Conservation (phyloP, 2,113 vertebrate genomes). For the Microcebus murinus region DNA sequence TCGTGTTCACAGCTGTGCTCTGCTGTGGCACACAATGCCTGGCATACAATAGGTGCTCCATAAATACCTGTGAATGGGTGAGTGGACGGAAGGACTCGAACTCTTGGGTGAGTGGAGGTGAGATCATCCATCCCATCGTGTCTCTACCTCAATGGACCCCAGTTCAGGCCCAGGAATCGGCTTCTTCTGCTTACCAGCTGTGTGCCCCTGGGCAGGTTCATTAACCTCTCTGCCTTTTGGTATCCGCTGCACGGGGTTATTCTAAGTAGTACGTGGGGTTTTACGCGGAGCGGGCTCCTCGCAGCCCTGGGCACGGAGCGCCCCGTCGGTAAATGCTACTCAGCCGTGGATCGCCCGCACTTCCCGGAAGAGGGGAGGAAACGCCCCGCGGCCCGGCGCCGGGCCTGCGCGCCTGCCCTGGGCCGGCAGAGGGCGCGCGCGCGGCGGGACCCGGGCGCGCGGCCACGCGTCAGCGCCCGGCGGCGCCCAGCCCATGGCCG, state of each 20-base stretch:
- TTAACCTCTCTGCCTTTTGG: not conserved
- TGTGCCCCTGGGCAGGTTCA: not conserved
- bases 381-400: not conserved
- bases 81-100: not conserved
- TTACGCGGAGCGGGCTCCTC: not conserved
- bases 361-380: not conserved
- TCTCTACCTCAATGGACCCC: not conserved
- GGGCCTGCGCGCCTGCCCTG: fast-evolving
- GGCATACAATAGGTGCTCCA: not conserved
- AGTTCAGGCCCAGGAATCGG: not conserved
- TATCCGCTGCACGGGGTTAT: not conserved
- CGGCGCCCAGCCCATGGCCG: not conserved
- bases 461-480: fast-evolving
- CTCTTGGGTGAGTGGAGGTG: not conserved
- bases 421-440: slow-evolving; percentile 46
- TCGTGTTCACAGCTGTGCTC: not conserved
- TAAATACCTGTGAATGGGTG: not conserved
- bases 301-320: not conserved
- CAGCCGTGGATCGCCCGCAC: not conserved
- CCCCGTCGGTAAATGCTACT: not conserved
- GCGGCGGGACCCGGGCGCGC: not conserved
- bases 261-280: not conserved
- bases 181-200: not conserved
- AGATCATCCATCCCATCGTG: fast-evolving
- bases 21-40: not conserved